A percentile compares a stretch with the other conserved stretches of the same genome.
These are phyloP conservation scores for Siphlonurus alternatus DNA, from an alignment of 2,888 invertebrate genomes.

Conservation along the genomic window DNA sequence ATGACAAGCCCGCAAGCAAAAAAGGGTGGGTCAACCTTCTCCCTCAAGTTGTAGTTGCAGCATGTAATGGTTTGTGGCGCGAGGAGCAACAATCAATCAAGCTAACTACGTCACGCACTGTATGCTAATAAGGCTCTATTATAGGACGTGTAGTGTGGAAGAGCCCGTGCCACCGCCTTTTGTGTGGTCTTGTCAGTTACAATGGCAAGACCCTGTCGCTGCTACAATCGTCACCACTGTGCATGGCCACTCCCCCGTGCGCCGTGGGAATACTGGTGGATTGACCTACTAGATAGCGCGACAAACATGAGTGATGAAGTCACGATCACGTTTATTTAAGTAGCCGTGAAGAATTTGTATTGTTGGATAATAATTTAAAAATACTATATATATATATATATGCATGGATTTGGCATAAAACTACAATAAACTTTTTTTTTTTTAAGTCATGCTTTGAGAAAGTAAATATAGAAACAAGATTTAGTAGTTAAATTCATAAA, in stretches of 20 bases:
- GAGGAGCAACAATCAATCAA: conserved; percentile 1
- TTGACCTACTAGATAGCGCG: neutral
- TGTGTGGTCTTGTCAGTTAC: neutral
- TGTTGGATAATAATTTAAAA: no score
- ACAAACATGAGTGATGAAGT: no score
- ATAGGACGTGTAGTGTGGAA: neutral
- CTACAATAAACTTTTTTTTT: no score
- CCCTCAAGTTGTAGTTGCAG: neutral
- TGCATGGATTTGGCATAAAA: no score
- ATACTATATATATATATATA: no score
- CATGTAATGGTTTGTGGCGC: conserved; percentile 1
- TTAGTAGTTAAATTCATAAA: no score
- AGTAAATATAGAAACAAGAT: no score
- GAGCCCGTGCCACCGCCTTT: neutral
- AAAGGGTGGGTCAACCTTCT: neutral
- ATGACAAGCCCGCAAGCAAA: neutral
- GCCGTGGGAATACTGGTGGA: neutral
- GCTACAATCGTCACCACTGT: neutral
- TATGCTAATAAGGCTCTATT: neutral
- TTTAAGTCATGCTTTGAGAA: no score
- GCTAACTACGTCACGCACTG: neutral
- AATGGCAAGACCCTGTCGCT: neutral
- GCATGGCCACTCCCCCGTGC: neutral
- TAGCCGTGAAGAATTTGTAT: no score
- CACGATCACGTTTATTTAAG: no score